phyloP scores from a whole-genome alignment of 2,797 vertebrate genomes.

The Spinibarbus caldwelli region DNA sequence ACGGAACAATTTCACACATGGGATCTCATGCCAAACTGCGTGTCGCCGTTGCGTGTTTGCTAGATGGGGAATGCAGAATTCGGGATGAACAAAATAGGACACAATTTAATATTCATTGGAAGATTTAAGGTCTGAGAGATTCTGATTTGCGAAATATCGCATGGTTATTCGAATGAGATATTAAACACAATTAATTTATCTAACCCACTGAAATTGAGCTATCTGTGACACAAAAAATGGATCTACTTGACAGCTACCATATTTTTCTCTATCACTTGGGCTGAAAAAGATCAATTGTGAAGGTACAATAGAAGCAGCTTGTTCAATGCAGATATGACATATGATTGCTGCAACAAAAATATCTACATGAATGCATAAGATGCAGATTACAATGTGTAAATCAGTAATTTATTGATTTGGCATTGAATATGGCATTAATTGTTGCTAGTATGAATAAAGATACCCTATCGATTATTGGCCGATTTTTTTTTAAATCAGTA shows the following conservation, averaged over 20 bases:
- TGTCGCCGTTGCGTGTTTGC: constrained; percentile 36
- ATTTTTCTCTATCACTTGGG: background rate
- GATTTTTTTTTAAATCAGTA: background rate
- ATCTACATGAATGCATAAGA: background rate
- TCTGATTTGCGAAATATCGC: constrained; percentile 43
- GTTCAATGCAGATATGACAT: background rate
- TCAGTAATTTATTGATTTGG: background rate
- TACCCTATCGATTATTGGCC: background rate
- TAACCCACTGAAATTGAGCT: constrained; percentile 22
- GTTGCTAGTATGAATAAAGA: background rate
- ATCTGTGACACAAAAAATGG: constrained; percentile 28
- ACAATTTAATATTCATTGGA: constrained; percentile 54
- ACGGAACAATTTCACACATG: constrained; percentile 74
- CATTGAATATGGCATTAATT: background rate
- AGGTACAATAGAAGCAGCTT: background rate
- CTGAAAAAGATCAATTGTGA: background rate
- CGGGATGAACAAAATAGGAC: constrained; percentile 51
- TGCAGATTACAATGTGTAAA: background rate
- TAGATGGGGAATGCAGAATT: constrained; percentile 43
- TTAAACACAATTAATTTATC: constrained; percentile 53
- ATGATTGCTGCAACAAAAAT: too few species aligned
- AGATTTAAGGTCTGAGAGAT: constrained; percentile 47
- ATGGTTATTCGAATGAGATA: constrained; percentile 47
- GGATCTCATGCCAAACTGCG: constrained; percentile 62
- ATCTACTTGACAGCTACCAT: constrained; percentile 26